phyloP scores from a whole-genome alignment of 2,888 invertebrate genomes.

The Gonocerus acuteangulatus region DNA sequence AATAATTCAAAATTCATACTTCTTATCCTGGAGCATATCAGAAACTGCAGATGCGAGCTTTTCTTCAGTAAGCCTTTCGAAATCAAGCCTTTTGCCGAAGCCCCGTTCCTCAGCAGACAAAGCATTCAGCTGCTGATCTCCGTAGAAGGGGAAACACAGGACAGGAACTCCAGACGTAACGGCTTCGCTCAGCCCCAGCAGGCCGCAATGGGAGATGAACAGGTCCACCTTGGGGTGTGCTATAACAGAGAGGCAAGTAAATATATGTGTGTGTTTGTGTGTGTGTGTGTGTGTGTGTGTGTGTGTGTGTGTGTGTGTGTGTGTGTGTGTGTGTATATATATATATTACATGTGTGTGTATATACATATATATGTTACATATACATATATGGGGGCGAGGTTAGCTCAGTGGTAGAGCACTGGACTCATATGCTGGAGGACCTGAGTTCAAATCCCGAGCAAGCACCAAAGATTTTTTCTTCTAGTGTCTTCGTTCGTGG shows the following conservation, averaged over 20 bases:
- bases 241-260: constrained; percentile 38
- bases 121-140: constrained; percentile 57
- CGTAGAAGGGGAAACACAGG: constrained; percentile 58
- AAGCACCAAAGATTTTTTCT: no score
- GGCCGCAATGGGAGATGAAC: constrained; percentile 66
- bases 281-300: no score
- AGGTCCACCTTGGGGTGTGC: constrained; percentile 61
- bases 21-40: not conserved
- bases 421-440: no score
- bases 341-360: no score
- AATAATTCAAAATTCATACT: not conserved
- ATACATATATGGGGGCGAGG: no score
- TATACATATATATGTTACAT: no score
- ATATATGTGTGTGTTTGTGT: no score
- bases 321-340: no score
- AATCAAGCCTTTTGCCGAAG: constrained; percentile 46
- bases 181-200: constrained; percentile 61
- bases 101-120: constrained; percentile 50
- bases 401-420: no score
- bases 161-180: constrained; percentile 58
- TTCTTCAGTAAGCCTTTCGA: not conserved
- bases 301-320: no score
- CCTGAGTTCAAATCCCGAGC: no score
- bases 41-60: not conserved
- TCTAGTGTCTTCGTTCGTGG: no score